These are phyloP conservation scores for Sebastes iracundus DNA, from an alignment of 2,797 vertebrate species.

Conservation along the genomic window DNA sequence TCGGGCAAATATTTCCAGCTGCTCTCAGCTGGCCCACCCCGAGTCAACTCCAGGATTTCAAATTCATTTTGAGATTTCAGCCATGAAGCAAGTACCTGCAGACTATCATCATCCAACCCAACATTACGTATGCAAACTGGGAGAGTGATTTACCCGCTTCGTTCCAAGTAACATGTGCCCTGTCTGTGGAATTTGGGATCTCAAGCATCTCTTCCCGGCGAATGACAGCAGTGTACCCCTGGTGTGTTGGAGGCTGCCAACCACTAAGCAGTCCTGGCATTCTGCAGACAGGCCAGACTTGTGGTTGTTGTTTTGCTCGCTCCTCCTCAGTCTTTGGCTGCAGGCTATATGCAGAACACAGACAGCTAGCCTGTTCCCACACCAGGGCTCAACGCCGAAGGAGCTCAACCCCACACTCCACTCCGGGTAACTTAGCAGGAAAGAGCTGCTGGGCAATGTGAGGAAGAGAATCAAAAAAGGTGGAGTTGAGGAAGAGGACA, in stretches of 20 bases:
- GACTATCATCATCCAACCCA: constrained; percentile 32
- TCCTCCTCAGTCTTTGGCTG: constrained; percentile 79
- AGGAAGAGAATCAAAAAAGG: constrained; percentile 13
- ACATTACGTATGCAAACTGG: constrained; percentile 52
- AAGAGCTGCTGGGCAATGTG: constrained; percentile 20
- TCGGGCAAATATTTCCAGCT: not conserved
- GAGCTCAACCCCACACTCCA: constrained; percentile 64
- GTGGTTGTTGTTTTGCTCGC: constrained; percentile 83
- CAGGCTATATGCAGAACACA: constrained; percentile 81
- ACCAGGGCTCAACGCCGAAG: constrained; percentile 64
- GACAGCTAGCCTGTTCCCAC: constrained; percentile 77
- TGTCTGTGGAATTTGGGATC: constrained; percentile 76
- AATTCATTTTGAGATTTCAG: constrained; percentile 25
- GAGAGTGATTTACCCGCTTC: constrained; percentile 48
- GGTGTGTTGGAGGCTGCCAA: constrained; percentile 78
- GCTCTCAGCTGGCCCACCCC: not conserved
- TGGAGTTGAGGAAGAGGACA: constrained; percentile 8
- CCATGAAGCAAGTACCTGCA: constrained; percentile 33
- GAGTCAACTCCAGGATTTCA: constrained; percentile 1
- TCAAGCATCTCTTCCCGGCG: constrained; percentile 65
- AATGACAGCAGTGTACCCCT: constrained; percentile 80
- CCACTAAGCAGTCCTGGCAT: constrained; percentile 82
- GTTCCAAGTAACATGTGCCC: constrained; percentile 60
- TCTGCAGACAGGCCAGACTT: constrained; percentile 80
- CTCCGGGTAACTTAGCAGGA: constrained; percentile 49